phyloP scores from a whole-genome alignment of 1,140 invertebrate species.

The Drosophila obscura region DNA sequence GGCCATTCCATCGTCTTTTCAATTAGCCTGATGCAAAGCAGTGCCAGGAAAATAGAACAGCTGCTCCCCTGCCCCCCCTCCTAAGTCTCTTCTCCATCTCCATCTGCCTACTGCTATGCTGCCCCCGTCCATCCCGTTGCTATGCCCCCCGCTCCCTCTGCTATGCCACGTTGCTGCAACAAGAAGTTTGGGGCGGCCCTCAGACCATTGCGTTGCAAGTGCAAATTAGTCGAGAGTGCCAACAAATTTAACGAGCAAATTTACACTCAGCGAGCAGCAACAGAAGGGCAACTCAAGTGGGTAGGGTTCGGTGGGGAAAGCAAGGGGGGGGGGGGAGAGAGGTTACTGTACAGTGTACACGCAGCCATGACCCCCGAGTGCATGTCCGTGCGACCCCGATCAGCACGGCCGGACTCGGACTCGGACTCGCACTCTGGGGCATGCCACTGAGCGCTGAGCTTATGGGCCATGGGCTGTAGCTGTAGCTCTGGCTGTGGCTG shows the following conservation, averaged over 20 bases:
- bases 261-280: slow-evolving; percentile 76
- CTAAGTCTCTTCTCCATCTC: neutral
- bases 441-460: too few species aligned
- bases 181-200: too few species aligned
- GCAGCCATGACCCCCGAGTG: too few species aligned
- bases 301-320: neutral
- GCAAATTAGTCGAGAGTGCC: slow-evolving; percentile 80
- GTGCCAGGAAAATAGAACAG: neutral
- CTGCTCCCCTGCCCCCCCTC: neutral
- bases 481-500: too few species aligned
- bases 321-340: neutral
- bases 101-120: neutral
- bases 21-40: slow-evolving; percentile 52
- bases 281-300: slow-evolving; percentile 41
- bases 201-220: slow-evolving; percentile 68
- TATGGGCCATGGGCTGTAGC: too few species aligned
- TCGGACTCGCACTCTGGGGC: too few species aligned
- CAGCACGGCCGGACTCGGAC: slow-evolving; percentile 1
- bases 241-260: slow-evolving; percentile 82
- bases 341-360: neutral
- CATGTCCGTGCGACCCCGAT: slow-evolving; percentile 7
- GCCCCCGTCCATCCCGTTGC: too few species aligned
- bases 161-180: neutral
- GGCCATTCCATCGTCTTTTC: slow-evolving; percentile 42
- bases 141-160: slow-evolving; percentile 5